A percentile compares a stretch with the other conserved stretches of the same genome.
Conservation (phyloP, 2,888 invertebrate species). For the Parasteatoda lunata region DNA sequence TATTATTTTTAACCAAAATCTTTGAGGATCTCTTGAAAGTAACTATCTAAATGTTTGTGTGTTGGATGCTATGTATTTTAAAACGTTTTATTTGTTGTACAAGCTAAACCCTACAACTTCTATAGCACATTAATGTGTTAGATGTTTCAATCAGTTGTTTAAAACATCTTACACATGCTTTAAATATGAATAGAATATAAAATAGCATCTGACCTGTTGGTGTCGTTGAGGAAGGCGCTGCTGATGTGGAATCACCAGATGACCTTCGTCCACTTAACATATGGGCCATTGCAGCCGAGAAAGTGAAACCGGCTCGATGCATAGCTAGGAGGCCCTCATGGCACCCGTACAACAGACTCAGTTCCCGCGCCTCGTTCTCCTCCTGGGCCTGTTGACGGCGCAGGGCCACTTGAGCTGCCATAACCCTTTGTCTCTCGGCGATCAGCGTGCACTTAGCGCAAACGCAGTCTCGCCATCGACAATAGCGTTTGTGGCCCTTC, state of each 20-base stretch:
- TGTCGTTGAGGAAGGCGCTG: conserved; percentile 12
- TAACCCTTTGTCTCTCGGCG: conserved; percentile 96
- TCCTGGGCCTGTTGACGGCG: conserved; percentile 84
- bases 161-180: too few relatives aligned
- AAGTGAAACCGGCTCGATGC: conserved; percentile 71
- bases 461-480: conserved; percentile 97
- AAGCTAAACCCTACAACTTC: too few relatives aligned
- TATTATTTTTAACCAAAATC: too few relatives aligned
- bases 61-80: too few relatives aligned
- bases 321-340: conserved; percentile 75
- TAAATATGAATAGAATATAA: too few relatives aligned
- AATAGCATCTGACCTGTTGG: neutral
- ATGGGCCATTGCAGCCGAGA: conserved; percentile 71
- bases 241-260: neutral
- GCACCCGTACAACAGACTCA: conserved; percentile 88
- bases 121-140: too few relatives aligned
- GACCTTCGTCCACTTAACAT: conserved; percentile 51
- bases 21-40: too few relatives aligned
- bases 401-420: conserved; percentile 92
- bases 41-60: too few relatives aligned
- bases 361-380: conserved; percentile 95
- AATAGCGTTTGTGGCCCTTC: conserved; percentile 83
- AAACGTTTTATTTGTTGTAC: too few relatives aligned
- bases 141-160: too few relatives aligned
- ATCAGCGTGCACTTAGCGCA: conserved; percentile 99